These are phyloP conservation scores for Bombylius discolor DNA, from an alignment of 2,888 invertebrate species.

Conservation along the genomic window DNA sequence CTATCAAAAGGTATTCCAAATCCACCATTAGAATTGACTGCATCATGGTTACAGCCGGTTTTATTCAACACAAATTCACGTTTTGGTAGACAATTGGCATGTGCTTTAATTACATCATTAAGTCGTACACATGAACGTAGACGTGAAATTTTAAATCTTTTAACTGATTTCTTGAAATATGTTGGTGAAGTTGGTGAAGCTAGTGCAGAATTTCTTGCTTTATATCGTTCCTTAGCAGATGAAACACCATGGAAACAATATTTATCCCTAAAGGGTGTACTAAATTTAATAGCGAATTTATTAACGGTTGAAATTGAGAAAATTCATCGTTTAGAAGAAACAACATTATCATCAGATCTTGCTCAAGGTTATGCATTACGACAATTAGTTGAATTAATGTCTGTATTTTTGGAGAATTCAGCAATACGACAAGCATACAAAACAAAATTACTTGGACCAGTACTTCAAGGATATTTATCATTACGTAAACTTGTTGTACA, in stretches of 20 bases:
- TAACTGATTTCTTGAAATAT: constrained; percentile 79
- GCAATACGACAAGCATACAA: constrained; percentile 84
- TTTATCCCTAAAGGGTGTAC: constrained; percentile 73
- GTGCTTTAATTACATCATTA: constrained; percentile 74
- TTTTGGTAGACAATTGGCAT: constrained; percentile 76
- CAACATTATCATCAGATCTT: constrained; percentile 83
- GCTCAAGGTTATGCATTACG: constrained; percentile 89
- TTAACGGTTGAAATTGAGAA: constrained; percentile 81
- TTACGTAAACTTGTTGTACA: constrained; percentile 84
- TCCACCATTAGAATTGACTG: constrained; percentile 41
- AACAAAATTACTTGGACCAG: constrained; percentile 59
- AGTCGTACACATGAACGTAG: constrained; percentile 56
- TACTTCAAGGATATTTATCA: constrained; percentile 81
- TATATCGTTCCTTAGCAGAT: constrained; percentile 73
- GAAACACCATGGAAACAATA: constrained; percentile 90
- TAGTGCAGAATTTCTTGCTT: constrained; percentile 75
- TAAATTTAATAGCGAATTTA: constrained; percentile 70
- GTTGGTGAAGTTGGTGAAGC: constrained; percentile 81
- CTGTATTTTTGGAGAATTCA: constrained; percentile 76
- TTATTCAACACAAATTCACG: constrained; percentile 85
- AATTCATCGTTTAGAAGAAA: constrained; percentile 78
- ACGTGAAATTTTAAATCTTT: constrained; percentile 64
- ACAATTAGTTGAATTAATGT: constrained; percentile 75
- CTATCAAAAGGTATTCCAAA: constrained; percentile 27
- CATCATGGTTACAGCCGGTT: constrained; percentile 78